Base-by-base conservation (phyloP, 2,888 invertebrate genomes). In the Atethmia centrago region DNA sequence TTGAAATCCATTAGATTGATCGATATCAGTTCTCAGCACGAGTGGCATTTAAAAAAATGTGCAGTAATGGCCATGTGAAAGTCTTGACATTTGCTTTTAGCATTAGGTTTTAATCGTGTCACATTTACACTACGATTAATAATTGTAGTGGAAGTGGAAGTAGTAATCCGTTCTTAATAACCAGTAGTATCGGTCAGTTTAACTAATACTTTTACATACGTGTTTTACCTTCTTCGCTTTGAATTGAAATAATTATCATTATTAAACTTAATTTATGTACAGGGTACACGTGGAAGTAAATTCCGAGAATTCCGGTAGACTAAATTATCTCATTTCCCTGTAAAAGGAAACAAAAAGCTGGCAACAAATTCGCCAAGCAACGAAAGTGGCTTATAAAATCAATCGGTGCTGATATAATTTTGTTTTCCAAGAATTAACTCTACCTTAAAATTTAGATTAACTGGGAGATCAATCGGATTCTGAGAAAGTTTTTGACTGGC, bases 1-100 rank as follows among this genome's bases (percentile, higher is more conserved):
- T 70, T 78, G 77, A 72, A 82, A 82, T 86, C 85, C 85, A 88
- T 88, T 85, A 87, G 86, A 83, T 76, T 84, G 88, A 90, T 90
- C 80, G 77, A 77, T 89, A 89, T 88, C 88, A 74, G 76, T 49
- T 74, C 74, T 55, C 53, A 85, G 76, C 80, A 49, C 71, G 63
- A 80, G 67, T 80, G 85, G 61, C 83, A 86, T 87, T 88, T 80
- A 86, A 82, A 80, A 80, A 79, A 80, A 71, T 75, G 79, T 78
- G 64, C 82, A 68, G 71, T 80, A n/a, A 83, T 78, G 74, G 59
- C 67, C 79, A 75, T 90, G 90, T 85, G 90, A 90, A 88, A 85
- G 87, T 72, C 83, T 69, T 90, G 90, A 84, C 90, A 90, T 90
- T 90, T 88, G 66, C 73, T 71, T 28, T 65, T n/a, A 49, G 58